Conservation (phyloP, 2,113 vertebrate genomes). For the Pseudolaguvia tuberculata region DNA sequence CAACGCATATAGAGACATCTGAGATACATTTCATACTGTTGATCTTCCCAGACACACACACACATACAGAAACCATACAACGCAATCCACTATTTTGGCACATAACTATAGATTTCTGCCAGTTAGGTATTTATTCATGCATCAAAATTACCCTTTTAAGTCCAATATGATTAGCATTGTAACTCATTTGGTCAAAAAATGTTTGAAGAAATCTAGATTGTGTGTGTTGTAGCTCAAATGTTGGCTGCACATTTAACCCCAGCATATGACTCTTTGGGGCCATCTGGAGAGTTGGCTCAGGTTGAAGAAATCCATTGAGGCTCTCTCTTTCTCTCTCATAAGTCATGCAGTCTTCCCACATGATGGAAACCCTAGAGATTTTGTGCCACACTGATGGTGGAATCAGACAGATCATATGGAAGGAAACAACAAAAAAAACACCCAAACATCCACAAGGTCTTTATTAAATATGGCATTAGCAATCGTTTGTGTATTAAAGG, state of each 20-base stretch:
- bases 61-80: neutral
- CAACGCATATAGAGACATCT: neutral
- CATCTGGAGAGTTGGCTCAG: constrained; percentile 55
- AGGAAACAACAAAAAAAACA: constrained; percentile 42
- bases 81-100: neutral
- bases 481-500: neutral
- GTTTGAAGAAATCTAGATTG: too few species aligned
- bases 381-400: constrained; percentile 44
- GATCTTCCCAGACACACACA: neutral
- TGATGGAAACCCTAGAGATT: constrained; percentile 52
- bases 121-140: constrained; percentile 40
- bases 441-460: constrained; percentile 53
- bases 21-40: neutral
- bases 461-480: neutral
- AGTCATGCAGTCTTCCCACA: constrained; percentile 49
- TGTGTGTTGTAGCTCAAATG: constrained; percentile 41
- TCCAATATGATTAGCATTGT: constrained; percentile 37
- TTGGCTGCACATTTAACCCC: constrained; percentile 47
- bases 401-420: constrained; percentile 42
- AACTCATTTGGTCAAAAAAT: constrained; percentile 38
- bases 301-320: constrained; percentile 45
- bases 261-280: constrained; percentile 52
- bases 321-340: constrained; percentile 32
- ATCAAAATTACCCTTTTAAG: constrained; percentile 47
- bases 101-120: neutral